Evolutionary conservation across 2,797 vertebrate genomes (phyloP).

Genomic region (Mormyrus hasselquistii): DNA sequence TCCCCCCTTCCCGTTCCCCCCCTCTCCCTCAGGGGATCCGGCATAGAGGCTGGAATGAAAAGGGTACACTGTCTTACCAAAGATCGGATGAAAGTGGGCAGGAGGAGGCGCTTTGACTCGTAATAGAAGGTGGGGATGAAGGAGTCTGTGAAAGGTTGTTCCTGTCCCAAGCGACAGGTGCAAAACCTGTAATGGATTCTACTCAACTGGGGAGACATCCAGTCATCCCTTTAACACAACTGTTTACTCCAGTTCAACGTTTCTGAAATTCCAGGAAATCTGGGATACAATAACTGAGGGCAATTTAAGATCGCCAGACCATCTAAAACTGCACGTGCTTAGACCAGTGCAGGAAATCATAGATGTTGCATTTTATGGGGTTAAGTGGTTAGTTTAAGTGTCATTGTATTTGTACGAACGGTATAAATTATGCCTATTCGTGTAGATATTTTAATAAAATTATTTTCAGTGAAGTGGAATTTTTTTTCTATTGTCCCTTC

Average conservation of each 20-base stretch:
- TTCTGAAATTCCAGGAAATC: background rate
- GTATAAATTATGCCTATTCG: background rate
- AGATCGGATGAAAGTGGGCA: background rate
- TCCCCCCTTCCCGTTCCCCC: background rate
- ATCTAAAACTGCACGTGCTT: background rate
- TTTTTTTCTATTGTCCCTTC: background rate
- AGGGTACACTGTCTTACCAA: background rate
- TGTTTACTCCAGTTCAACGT: background rate
- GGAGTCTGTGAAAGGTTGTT: background rate
- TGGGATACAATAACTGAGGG: background rate
- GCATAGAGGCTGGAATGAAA: constrained; percentile 15
- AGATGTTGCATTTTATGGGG: background rate
- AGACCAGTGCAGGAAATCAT: background rate
- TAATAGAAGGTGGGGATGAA: background rate
- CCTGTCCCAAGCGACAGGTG: background rate
- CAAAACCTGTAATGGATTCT: constrained; percentile 7
- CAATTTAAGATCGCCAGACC: background rate
- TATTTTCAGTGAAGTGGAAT: background rate
- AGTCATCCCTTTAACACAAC: background rate
- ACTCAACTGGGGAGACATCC: background rate
- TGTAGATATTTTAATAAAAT: background rate
- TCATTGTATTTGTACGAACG: background rate
- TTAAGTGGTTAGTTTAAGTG: background rate
- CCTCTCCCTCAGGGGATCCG: background rate
- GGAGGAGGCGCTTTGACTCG: background rate